A percentile compares a stretch with the other conserved stretches of the same genome.
Evolutionary conservation across 2,113 vertebrate genomes (phyloP).

Genomic region (Megaleporinus macrocephalus): DNA sequence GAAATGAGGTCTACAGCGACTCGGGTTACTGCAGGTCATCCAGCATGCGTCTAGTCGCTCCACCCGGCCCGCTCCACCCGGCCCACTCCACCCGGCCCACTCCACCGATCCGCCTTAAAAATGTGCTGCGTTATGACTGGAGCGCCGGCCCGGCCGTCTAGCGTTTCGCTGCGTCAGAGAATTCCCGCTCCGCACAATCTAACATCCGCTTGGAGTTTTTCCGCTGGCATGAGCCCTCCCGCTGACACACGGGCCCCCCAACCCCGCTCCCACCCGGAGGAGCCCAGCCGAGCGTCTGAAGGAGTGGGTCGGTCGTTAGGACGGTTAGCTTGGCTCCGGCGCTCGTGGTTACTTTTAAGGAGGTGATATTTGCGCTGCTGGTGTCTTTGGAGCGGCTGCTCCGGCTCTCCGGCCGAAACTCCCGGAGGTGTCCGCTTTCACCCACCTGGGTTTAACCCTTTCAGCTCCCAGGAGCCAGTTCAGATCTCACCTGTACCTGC

Average conservation of each 20-base stretch:
- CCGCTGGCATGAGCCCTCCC: conserved; percentile 62
- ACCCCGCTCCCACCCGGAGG: conserved; percentile 47
- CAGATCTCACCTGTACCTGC: too few relatives aligned
- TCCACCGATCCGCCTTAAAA: conserved; percentile 67
- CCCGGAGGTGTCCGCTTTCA: background rate
- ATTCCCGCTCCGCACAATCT: conserved; percentile 51
- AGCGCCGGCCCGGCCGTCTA: conserved; percentile 55
- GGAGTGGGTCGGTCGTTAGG: conserved; percentile 79
- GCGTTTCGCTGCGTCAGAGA: conserved; percentile 72
- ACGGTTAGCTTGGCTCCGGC: conserved; percentile 68
- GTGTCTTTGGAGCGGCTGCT: conserved; percentile 69
- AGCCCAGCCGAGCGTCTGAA: conserved; percentile 75
- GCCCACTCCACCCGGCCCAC: conserved; percentile 56
- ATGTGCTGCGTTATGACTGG: conserved; percentile 69
- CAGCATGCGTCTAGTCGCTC: conserved; percentile 27
- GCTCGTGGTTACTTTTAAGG: conserved; percentile 74
- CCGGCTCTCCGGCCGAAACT: background rate
- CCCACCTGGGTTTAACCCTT: background rate
- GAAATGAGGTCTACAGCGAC: background rate
- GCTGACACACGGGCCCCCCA: conserved; percentile 63
- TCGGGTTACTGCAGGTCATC: background rate
- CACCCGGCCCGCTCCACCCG: conserved; percentile 44
- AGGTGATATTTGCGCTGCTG: conserved; percentile 52
- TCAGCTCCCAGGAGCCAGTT: background rate
- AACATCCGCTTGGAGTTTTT: background rate